Percentiles rank a stretch among this genome's conserved stretches.
Evolutionary conservation across 2,888 invertebrate genomes (phyloP).

Genomic region (Zele albiditarsus): DNA sequence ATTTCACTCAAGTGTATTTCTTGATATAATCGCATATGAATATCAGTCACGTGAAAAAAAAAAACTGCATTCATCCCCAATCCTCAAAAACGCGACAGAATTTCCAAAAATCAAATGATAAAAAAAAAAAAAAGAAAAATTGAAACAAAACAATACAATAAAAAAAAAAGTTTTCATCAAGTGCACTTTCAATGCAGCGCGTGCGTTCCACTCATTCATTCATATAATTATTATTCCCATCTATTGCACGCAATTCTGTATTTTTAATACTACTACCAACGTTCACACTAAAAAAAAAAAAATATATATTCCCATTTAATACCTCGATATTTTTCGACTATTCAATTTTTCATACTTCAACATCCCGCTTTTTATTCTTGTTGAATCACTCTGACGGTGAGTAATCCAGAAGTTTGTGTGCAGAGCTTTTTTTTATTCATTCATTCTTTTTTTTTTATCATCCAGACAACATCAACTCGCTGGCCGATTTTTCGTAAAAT

Average conservation of each 20-base stretch:
- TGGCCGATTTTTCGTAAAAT: conserved; percentile 29
- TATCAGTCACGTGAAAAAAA: too few species aligned
- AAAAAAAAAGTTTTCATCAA: too few species aligned
- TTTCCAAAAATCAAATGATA: too few species aligned
- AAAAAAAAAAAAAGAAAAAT: too few species aligned
- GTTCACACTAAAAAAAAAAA: not conserved
- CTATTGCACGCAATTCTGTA: not conserved
- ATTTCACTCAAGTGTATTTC: too few species aligned
- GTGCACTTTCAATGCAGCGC: too few species aligned
- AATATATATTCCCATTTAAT: not conserved
- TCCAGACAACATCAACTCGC: conserved; percentile 15
- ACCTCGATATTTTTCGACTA: not conserved
- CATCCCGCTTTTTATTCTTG: not conserved
- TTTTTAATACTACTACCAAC: not conserved
- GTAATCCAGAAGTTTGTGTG: not conserved
- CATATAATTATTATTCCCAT: not conserved
- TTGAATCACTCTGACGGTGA: not conserved
- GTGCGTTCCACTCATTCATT: too few species aligned
- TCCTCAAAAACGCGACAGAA: too few species aligned
- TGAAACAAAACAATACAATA: too few species aligned
- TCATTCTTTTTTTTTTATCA: conserved; percentile 11
- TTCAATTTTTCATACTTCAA: not conserved
- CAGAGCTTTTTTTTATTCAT: conserved; percentile 4
- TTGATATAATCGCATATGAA: too few species aligned
- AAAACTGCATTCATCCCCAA: too few species aligned